Conservation (phyloP, 2,888 invertebrate species). For the Amitus sp. region DNA sequence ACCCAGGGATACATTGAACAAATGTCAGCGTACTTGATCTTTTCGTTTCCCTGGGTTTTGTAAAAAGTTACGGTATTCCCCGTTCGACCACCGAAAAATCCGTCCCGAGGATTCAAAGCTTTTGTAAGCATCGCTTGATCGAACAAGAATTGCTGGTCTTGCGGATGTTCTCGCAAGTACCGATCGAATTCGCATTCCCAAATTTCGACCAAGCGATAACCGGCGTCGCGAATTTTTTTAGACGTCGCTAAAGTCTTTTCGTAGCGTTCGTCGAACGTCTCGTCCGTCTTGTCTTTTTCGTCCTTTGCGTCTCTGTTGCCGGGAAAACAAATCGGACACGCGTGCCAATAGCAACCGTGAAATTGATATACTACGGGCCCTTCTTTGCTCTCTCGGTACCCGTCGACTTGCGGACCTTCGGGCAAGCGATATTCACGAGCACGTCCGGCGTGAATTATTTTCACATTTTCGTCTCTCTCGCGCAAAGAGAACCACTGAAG, state of each 20-base stretch:
- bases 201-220: background rate
- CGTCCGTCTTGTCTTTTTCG: background rate
- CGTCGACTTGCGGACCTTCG: background rate
- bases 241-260: background rate
- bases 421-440: background rate
- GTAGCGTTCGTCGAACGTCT: background rate
- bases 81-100: constrained; percentile 10
- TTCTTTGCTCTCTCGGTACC: background rate
- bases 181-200: constrained; percentile 6
- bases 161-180: background rate
- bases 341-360: background rate
- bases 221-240: background rate
- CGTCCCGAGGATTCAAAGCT: constrained; percentile 2
- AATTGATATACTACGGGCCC: background rate
- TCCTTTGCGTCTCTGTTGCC: background rate
- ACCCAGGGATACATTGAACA: constrained; percentile 48
- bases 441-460: background rate
- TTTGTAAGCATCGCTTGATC: background rate
- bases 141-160: background rate
- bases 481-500: constrained; percentile 37
- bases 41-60: background rate
- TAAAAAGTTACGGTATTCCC: constrained; percentile 9
- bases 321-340: background rate
- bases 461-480: constrained; percentile 6
- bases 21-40: constrained; percentile 38